phyloP scores from a whole-genome alignment of 2,113 vertebrate species.

The Coreoperca whiteheadi region DNA sequence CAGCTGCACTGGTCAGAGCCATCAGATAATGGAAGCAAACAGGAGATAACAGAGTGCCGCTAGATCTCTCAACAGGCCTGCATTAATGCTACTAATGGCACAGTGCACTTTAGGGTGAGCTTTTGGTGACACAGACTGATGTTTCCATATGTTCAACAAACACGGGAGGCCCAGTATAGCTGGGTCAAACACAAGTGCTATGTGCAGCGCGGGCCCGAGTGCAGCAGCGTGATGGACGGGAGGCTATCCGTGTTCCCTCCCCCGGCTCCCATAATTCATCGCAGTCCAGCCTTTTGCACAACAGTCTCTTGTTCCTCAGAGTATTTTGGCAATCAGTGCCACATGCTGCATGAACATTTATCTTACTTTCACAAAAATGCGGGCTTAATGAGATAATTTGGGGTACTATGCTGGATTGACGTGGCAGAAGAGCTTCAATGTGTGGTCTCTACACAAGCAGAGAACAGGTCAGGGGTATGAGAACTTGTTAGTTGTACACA shows the following conservation, averaged over 20 bases:
- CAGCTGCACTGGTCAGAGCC: slow-evolving; percentile 28
- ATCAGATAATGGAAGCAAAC: slow-evolving; percentile 80
- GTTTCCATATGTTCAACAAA: slow-evolving; percentile 81
- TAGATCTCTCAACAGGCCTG: slow-evolving; percentile 66
- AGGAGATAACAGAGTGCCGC: slow-evolving; percentile 71
- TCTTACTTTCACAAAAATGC: slow-evolving; percentile 77
- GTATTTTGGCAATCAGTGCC: slow-evolving; percentile 80
- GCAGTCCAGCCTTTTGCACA: slow-evolving; percentile 66
- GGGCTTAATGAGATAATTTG: slow-evolving; percentile 80
- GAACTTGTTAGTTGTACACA: slow-evolving; percentile 37
- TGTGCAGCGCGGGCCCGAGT: slow-evolving; percentile 15
- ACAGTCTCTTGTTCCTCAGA: slow-evolving; percentile 79
- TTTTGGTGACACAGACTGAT: slow-evolving; percentile 71
- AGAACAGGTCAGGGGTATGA: slow-evolving; percentile 32
- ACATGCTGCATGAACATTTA: slow-evolving; percentile 77
- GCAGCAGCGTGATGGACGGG: slow-evolving; percentile 63
- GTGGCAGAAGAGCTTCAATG: slow-evolving; percentile 46
- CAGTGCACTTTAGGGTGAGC: slow-evolving; percentile 62
- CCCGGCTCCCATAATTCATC: slow-evolving; percentile 54
- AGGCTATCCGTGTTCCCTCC: slow-evolving; percentile 42
- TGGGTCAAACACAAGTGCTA: slow-evolving; percentile 35
- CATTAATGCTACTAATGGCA: slow-evolving; percentile 77
- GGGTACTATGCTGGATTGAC: slow-evolving; percentile 47
- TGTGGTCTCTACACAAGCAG: slow-evolving; percentile 55
- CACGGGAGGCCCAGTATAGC: slow-evolving; percentile 45